Evolutionary conservation across 2,888 invertebrate genomes (phyloP), one percentile per base, ranked within the genome.

Genomic region (Morpho deidamia): DNA sequence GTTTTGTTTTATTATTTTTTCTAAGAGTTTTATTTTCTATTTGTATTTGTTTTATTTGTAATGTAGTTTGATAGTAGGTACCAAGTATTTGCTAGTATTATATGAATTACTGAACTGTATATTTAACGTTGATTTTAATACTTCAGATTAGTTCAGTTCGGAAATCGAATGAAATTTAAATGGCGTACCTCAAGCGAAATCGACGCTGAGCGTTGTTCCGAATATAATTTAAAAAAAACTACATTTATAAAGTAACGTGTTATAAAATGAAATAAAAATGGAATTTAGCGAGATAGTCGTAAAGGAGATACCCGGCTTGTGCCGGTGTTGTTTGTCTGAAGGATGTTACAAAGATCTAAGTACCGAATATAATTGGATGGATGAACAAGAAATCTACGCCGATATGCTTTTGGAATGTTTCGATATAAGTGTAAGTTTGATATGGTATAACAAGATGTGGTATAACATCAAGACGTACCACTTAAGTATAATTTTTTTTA

Each of bases 321-420:
- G 89, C 79, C 85, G 89, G 72, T 89, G 89, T 64, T 89, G 89
- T 61, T 75, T 89, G 2, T 87, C 88, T 0, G 89, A 89, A 64
- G 89, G 89, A 35, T 88, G 88, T 56, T 89, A 89, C 65, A 89
- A 89, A 55, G 88, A 88, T 55, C 63, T 89, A 52, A 78, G 83
- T 0, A 67, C 81, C 0, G 88, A 87, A 55, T 88, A 89, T 53
- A 68, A 68, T 53, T 89, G 89, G 89, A 86, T 89, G 86, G 82
- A 76, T 40, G 87, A 88, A 32, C 82, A 76, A 1, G 89, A 89
- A 67, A 74, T 89, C n/a, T 89, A 89, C 54, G 88, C 88, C 1
- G 88, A 88, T 70, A 88, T 89, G 83, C 64, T 89, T 7, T 64
- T 87, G 7, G 89, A 88, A 72, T 88, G 88, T 64, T 88, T 88